Evolutionary conservation across 2,888 invertebrate genomes (phyloP).

Genomic region (Cryptus viduatorius): DNA sequence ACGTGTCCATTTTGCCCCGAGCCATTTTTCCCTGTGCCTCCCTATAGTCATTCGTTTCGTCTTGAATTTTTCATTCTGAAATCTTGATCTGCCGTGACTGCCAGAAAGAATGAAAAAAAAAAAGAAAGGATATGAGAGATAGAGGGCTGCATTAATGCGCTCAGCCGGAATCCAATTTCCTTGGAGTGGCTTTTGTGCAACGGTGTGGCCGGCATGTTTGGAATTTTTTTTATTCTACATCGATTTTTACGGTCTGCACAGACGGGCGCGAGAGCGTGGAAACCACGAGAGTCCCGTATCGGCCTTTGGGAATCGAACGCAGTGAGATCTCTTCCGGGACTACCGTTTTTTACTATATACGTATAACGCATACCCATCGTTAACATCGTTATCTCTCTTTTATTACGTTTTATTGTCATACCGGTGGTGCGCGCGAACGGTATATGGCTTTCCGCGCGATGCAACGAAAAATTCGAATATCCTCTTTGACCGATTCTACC

Average conservation of each 20-base stretch:
- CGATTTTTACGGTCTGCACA: slow-evolving; percentile 43
- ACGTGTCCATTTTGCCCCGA: background rate
- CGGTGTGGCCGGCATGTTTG: background rate
- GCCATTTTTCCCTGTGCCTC: background rate
- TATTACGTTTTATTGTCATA: slow-evolving; percentile 50
- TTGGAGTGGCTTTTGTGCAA: slow-evolving; percentile 34
- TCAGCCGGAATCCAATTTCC: slow-evolving; percentile 43
- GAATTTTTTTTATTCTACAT: slow-evolving; percentile 48
- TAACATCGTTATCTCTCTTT: slow-evolving; percentile 57
- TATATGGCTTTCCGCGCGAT: background rate
- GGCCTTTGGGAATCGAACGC: slow-evolving; percentile 44
- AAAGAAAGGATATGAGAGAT: slow-evolving; percentile 8
- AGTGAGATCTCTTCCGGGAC: slow-evolving; percentile 23
- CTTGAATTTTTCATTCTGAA: background rate
- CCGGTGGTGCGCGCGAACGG: background rate
- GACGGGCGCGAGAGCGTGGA: slow-evolving; percentile 4
- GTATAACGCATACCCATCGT: slow-evolving; percentile 13
- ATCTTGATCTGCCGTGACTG: slow-evolving; percentile 23
- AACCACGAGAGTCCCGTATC: slow-evolving; percentile 20
- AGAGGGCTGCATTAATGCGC: slow-evolving; percentile 25
- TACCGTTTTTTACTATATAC: slow-evolving; percentile 1
- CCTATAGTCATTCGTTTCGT: background rate
- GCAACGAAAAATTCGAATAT: slow-evolving; percentile 10
- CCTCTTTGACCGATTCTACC: slow-evolving; percentile 22
- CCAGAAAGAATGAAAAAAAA: slow-evolving; percentile 15